phyloP scores from a whole-genome alignment of 2,797 vertebrate species.

The Coilia nasus region DNA sequence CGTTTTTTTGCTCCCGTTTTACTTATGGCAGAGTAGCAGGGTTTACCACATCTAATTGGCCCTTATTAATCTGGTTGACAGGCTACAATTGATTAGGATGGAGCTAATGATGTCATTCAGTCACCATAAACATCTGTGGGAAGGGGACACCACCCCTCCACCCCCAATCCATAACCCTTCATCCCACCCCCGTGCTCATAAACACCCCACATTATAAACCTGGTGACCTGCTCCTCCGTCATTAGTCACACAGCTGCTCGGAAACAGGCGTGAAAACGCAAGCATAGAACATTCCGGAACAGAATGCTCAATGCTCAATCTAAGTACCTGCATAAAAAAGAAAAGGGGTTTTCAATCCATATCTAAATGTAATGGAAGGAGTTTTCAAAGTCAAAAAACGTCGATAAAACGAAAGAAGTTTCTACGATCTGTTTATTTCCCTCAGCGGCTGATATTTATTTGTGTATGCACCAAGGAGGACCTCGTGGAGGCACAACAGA shows the following conservation, averaged over 20 bases:
- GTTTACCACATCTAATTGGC: slow-evolving; percentile 66
- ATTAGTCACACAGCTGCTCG: slow-evolving; percentile 43
- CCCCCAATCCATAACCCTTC: background rate
- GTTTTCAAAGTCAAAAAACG: too few relatives aligned
- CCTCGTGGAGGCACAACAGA: too few relatives aligned
- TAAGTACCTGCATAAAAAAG: background rate
- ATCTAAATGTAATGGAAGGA: too few relatives aligned
- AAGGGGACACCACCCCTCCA: slow-evolving; percentile 11
- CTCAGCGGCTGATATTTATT: background rate
- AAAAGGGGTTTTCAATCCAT: background rate
- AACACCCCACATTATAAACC: slow-evolving; percentile 56
- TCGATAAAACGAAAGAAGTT: too few relatives aligned
- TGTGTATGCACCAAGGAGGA: background rate
- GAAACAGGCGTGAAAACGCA: background rate
- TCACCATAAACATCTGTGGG: slow-evolving; percentile 58
- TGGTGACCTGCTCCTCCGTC: slow-evolving; percentile 48
- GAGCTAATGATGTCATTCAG: slow-evolving; percentile 68
- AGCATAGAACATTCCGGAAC: background rate
- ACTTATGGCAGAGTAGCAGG: slow-evolving; percentile 68
- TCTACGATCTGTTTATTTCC: background rate
- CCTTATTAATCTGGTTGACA: slow-evolving; percentile 64
- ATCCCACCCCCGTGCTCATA: too few relatives aligned
- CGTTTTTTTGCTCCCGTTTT: background rate
- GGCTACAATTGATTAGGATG: slow-evolving; percentile 62
- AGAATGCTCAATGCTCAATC: background rate